Base-by-base conservation (phyloP, 2,888 invertebrate genomes). In the Ganaspis brasiliensis region DNA sequence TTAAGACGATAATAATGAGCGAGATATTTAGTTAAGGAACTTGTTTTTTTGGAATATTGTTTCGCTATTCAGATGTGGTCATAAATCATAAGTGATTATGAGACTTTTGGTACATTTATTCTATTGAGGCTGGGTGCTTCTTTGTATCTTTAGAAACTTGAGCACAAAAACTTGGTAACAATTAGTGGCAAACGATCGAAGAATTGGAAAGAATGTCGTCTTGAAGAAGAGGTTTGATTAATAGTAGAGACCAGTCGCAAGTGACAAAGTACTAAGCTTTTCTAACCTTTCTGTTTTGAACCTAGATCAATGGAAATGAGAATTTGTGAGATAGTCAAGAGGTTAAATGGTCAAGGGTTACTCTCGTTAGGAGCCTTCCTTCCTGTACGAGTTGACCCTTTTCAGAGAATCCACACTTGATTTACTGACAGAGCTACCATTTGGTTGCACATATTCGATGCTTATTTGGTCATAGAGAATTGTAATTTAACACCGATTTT, bases 61-160 rank as follows among this genome's bases (percentile, higher is more conserved):
- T 74, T 59, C 37, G 40, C 74, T 40, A 72, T 70, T 82, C 80
- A 83, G 74, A 87, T 85, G 84, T 84, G 82, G 84, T 81, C 86
- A 83, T 88, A 87, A 88, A 89, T 88, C 87, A 85, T 80, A 73
- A 81, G 82, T 82, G 86, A 86, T 88, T 86, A 85, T 84, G 83
- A 82, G 87, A 87, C 78, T 85, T 87, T 80, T 73, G 81, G 84
- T 84, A 84, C 85, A 85, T 87, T 87, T 86, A 85, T 85, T 82
- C 85, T 82, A 84, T 86, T 85, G 87, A 87, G 78, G 73, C 81
- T 56, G 74, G 78, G 74, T 55, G 76, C 79, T 79, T 82, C 82
- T 80, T 84, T 81, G 81, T 83, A 77, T 78, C 71, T 81, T 81
- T 81, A 81, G 84, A 86, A 75, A 75, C 74, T 76, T 67, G 76